Conservation (phyloP, 2,888 invertebrate genomes). For the Calliphora vomitoria region DNA sequence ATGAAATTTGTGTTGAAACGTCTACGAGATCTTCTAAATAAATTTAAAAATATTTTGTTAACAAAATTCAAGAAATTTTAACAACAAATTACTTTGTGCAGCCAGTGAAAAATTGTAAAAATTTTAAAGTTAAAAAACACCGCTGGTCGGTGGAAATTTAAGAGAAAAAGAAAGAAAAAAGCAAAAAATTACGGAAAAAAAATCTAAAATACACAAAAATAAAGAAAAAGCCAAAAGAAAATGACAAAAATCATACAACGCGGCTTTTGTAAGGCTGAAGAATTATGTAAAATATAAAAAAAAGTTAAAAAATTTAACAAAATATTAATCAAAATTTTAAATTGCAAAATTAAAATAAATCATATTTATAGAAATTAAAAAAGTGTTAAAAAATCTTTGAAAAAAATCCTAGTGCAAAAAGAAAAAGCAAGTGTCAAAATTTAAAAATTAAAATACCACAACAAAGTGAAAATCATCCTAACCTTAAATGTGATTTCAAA, state of each 20-base stretch:
- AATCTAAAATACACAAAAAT: slow-evolving; percentile 34
- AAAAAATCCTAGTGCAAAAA: slow-evolving; percentile 30
- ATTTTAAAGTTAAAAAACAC: slow-evolving; percentile 53
- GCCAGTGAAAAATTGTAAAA: slow-evolving; percentile 40
- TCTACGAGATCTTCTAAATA: not conserved
- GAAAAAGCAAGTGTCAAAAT: not conserved
- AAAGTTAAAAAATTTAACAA: slow-evolving; percentile 20
- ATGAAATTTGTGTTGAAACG: slow-evolving; percentile 35
- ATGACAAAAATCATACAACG: slow-evolving; percentile 64
- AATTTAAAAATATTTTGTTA: not conserved
- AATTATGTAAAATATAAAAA: slow-evolving; percentile 65
- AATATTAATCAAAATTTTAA: slow-evolving; percentile 24
- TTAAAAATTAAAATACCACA: slow-evolving; percentile 3
- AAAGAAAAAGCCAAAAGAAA: slow-evolving; percentile 49
- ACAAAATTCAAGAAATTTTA: not conserved
- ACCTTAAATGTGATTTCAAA: slow-evolving; percentile 65
- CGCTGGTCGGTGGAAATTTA: slow-evolving; percentile 73
- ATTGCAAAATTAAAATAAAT: not conserved
- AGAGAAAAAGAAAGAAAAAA: slow-evolving; percentile 56
- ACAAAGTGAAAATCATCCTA: slow-evolving; percentile 41
- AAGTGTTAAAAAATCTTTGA: slow-evolving; percentile 16
- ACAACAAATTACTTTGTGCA: not conserved
- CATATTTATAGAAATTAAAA: not conserved
- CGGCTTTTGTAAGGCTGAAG: slow-evolving; percentile 62
- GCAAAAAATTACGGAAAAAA: slow-evolving; percentile 13